Evolutionary conservation across 2,113 vertebrate species (phyloP).

Genomic region (Garra rufa): DNA sequence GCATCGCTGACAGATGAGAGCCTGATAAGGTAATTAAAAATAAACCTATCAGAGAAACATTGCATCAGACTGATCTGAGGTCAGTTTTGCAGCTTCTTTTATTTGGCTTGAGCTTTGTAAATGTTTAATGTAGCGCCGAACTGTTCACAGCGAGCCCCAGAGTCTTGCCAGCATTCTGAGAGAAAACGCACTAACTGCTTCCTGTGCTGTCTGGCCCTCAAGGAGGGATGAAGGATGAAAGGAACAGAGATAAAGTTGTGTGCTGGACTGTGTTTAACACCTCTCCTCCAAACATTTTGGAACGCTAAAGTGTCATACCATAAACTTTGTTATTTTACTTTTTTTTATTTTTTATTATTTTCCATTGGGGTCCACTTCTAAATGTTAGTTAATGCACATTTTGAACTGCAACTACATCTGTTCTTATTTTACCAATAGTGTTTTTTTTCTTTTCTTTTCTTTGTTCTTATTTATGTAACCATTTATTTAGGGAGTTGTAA

Average conservation of each 20-base stretch:
- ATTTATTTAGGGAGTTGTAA: background rate
- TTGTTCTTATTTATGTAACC: no score
- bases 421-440: background rate
- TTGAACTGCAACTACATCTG: background rate
- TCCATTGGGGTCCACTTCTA: background rate
- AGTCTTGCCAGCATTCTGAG: constrained; percentile 18
- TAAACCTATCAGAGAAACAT: background rate
- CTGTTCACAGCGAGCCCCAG: background rate
- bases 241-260: background rate
- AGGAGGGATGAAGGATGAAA: constrained; percentile 24
- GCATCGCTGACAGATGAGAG: background rate
- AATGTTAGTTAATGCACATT: background rate
- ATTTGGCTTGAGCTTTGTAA: constrained; percentile 27
- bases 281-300: background rate
- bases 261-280: constrained; percentile 23
- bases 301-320: background rate
- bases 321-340: background rate
- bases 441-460: no score
- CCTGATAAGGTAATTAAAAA: background rate
- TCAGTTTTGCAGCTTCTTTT: constrained; percentile 21
- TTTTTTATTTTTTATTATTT: no score
- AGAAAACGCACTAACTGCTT: background rate
- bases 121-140: constrained; percentile 28
- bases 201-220: background rate
- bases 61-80: constrained; percentile 5